Conservation (phyloP, 2,797 vertebrate species). For the Enteromius paludinosus region DNA sequence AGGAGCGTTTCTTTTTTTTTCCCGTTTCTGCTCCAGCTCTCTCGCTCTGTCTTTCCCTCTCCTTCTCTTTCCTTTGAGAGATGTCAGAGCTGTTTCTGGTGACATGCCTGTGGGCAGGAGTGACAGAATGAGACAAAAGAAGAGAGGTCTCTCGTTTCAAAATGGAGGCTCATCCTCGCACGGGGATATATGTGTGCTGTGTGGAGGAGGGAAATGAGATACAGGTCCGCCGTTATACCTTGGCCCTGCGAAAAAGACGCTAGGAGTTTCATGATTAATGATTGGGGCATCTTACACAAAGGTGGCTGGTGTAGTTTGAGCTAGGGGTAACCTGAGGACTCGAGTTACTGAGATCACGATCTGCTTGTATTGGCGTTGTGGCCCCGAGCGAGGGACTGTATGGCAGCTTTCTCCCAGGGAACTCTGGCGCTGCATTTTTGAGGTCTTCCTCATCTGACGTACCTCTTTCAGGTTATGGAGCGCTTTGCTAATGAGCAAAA, state of each 20-base stretch:
- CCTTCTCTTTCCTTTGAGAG: conserved; percentile 64
- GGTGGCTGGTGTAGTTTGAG: conserved; percentile 14
- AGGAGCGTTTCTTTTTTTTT: conserved; percentile 47
- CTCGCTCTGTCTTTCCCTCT: conserved; percentile 13
- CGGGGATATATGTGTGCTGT: conserved; percentile 32
- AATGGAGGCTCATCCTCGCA: conserved; percentile 50
- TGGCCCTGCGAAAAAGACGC: conserved; percentile 2
- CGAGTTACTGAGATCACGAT: conserved; percentile 10
- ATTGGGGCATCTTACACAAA: neutral
- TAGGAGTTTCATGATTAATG: neutral
- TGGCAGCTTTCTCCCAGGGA: neutral
- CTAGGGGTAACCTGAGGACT: conserved; percentile 5
- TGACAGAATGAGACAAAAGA: conserved; percentile 59
- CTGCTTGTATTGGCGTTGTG: neutral
- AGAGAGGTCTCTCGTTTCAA: conserved; percentile 56
- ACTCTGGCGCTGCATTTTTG: neutral
- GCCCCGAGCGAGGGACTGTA: conserved; percentile 3
- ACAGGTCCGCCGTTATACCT: neutral
- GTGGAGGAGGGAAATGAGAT: conserved; percentile 31
- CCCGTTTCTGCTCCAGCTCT: conserved; percentile 6
- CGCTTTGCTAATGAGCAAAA: neutral
- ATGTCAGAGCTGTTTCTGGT: conserved; percentile 67
- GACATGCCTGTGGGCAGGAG: conserved; percentile 67
- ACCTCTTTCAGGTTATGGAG: neutral
- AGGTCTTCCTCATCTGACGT: conserved; percentile 9